Conservation (phyloP, 1,140 invertebrate species). For the Nylanderia fulva region DNA sequence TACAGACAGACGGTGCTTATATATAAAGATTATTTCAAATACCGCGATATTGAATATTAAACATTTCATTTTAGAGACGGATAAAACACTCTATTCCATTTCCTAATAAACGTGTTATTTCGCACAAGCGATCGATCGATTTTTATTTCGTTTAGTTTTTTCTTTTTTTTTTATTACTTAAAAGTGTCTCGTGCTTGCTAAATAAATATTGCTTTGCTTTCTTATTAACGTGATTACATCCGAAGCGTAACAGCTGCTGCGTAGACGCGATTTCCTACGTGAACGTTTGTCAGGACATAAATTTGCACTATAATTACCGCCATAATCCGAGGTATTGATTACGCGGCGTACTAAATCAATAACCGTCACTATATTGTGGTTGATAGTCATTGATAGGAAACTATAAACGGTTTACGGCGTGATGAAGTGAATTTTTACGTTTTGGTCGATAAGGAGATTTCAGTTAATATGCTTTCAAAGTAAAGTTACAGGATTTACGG, state of each 20-base stretch:
- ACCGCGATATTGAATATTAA: neutral
- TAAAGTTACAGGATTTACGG: neutral
- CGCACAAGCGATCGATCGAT: constrained; percentile 7
- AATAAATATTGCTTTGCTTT: constrained; percentile 27
- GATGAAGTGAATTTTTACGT: constrained; percentile 18
- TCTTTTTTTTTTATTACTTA: neutral
- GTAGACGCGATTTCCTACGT: constrained; percentile 50
- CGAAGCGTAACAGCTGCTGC: constrained; percentile 32
- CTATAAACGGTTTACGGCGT: constrained; percentile 35
- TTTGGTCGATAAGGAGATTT: constrained; percentile 6
- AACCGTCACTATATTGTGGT: constrained; percentile 33
- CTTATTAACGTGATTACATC: constrained; percentile 49
- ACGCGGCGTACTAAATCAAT: constrained; percentile 45
- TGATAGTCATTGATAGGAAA: constrained; percentile 44
- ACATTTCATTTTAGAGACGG: neutral
- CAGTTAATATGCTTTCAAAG: neutral
- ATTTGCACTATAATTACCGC: constrained; percentile 57
- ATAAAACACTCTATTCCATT: neutral
- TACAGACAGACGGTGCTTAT: too few species aligned
- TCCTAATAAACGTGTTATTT: constrained; percentile 10
- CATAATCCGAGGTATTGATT: constrained; percentile 51
- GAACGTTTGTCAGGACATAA: constrained; percentile 47
- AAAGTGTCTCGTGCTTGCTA: neutral
- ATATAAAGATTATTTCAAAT: too few species aligned
- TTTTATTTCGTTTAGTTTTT: constrained; percentile 28